Evolutionary conservation across 2,797 vertebrate genomes (phyloP).

Genomic region (Columba guinea): DNA sequence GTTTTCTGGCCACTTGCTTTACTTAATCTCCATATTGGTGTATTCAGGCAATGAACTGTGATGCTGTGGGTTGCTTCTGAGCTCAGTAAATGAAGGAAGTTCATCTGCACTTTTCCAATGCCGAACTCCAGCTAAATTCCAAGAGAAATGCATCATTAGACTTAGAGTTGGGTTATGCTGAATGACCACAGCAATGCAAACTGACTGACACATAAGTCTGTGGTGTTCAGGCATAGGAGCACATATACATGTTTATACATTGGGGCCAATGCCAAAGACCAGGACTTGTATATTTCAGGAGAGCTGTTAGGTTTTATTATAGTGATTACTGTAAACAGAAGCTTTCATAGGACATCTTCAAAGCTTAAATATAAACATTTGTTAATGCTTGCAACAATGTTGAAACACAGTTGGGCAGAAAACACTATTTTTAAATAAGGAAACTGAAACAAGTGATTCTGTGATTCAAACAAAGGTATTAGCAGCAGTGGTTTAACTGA

Average conservation of each 20-base stretch:
- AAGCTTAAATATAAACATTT: slow-evolving; percentile 10
- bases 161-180: neutral
- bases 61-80: slow-evolving; percentile 89
- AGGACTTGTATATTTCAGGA: neutral
- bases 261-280: neutral
- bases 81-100: slow-evolving; percentile 96
- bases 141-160: slow-evolving; percentile 17
- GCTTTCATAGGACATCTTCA: neutral
- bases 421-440: neutral
- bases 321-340: neutral
- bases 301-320: neutral
- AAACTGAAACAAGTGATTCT: neutral
- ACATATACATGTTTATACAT: neutral
- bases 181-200: neutral
- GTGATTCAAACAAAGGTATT: neutral
- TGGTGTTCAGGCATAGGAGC: neutral
- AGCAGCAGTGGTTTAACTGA: neutral
- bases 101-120: slow-evolving; percentile 96
- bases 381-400: neutral
- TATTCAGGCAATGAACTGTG: slow-evolving; percentile 88
- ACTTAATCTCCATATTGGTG: slow-evolving; percentile 65
- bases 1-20: slow-evolving; percentile 54
- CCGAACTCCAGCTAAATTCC: slow-evolving; percentile 86
- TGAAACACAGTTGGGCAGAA: slow-evolving; percentile 13
- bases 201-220: neutral